These are phyloP conservation scores for Hephaestus fuliginosus DNA, from an alignment of 2,797 vertebrate species.

Conservation along the genomic window DNA sequence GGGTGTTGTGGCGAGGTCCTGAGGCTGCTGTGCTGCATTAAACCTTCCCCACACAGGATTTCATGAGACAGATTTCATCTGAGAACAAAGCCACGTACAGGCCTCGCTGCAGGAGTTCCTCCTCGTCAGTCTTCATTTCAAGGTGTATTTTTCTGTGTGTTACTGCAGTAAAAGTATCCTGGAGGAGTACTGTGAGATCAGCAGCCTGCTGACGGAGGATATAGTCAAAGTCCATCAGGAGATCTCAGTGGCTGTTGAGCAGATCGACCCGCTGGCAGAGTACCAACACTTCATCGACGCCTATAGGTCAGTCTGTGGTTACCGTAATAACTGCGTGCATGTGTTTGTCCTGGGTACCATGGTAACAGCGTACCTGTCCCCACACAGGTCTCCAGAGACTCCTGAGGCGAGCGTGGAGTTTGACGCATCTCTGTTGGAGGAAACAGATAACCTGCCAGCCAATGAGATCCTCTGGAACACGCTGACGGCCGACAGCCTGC, in stretches of 20 bases:
- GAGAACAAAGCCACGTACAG: too few relatives aligned
- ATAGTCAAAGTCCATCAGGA: slow-evolving; percentile 96
- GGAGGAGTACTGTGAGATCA: slow-evolving; percentile 97
- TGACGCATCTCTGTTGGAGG: slow-evolving; percentile 91
- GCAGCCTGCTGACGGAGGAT: slow-evolving; percentile 94
- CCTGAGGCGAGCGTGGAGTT: slow-evolving; percentile 92
- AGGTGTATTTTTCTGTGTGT: not conserved
- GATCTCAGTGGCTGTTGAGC: slow-evolving; percentile 92
- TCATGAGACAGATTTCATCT: too few relatives aligned
- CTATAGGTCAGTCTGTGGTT: slow-evolving; percentile 85
- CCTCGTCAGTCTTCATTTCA: too few relatives aligned
- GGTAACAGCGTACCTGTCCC: not conserved
- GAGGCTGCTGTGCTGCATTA: too few relatives aligned
- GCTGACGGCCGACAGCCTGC: slow-evolving; percentile 94
- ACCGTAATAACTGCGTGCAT: rapidly evolving
- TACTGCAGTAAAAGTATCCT: slow-evolving; percentile 91
- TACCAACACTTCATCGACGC: slow-evolving; percentile 95
- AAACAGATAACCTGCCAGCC: slow-evolving; percentile 94
- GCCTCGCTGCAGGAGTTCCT: too few relatives aligned
- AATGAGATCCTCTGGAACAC: slow-evolving; percentile 99
- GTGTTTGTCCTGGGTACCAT: rapidly evolving
- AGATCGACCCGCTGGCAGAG: slow-evolving; percentile 93
- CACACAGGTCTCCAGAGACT: slow-evolving; percentile 88
- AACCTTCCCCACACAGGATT: too few relatives aligned
- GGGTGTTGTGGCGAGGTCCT: too few relatives aligned